phyloP scores from a whole-genome alignment of 1,140 invertebrate species.

The Heliconius hewitsoni region DNA sequence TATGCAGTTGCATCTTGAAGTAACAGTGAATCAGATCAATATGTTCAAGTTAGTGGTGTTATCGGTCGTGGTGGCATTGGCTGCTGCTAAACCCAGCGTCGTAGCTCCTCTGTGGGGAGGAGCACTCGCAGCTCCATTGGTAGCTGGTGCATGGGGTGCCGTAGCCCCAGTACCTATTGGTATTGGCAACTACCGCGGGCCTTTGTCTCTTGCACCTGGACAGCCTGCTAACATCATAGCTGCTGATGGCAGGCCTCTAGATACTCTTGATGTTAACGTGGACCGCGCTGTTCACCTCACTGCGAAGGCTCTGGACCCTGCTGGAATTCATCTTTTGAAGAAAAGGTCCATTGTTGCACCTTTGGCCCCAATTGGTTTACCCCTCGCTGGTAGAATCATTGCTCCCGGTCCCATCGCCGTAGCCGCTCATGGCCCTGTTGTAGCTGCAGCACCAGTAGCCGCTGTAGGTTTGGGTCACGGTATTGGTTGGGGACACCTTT shows the following conservation, averaged over 20 bases:
- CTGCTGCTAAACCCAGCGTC: constrained; percentile 57
- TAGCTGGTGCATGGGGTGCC: constrained; percentile 38
- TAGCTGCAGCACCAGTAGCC: constrained; percentile 10
- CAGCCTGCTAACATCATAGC: constrained; percentile 59
- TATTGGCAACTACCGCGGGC: constrained; percentile 62
- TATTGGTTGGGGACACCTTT: constrained; percentile 12
- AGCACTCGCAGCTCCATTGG: constrained; percentile 33
- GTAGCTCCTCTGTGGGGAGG: constrained; percentile 40
- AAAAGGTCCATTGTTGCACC: constrained; percentile 28
- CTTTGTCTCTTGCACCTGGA: constrained; percentile 57
- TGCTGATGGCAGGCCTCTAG: constrained; percentile 58
- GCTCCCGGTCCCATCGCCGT: constrained; percentile 24
- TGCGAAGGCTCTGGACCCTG: constrained; percentile 44
- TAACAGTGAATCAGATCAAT: constrained; percentile 75
- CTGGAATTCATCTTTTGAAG: constrained; percentile 22
- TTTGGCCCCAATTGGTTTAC: background rate
- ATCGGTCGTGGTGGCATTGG: constrained; percentile 77
- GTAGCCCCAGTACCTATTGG: constrained; percentile 34
- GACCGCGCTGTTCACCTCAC: constrained; percentile 66
- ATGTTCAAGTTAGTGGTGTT: constrained; percentile 84
- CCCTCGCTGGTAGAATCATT: constrained; percentile 3
- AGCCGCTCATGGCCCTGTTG: constrained; percentile 13
- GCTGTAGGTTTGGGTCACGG: background rate
- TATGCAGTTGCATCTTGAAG: constrained; percentile 58
- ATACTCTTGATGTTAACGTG: constrained; percentile 70